Evolutionary conservation across 2,888 invertebrate genomes (phyloP), one percentile per base, ranked within the genome.

Genomic region (Calephelis perditalis): DNA sequence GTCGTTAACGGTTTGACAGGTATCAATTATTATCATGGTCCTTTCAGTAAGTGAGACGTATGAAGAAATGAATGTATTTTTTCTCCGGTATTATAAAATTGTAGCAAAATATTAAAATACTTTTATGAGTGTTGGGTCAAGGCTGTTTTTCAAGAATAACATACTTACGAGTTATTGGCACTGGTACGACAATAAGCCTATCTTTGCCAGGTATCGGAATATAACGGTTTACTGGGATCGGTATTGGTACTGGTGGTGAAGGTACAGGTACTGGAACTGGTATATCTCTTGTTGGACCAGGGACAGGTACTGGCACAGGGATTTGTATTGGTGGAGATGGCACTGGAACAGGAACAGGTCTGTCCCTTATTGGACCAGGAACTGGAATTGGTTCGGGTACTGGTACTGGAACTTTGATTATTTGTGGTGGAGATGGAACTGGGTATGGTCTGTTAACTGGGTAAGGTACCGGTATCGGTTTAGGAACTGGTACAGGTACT

Each of bases 191-290:
- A 7, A 81, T 65, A 7, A 82, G 63, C 64, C 77, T 74, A 55
- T 78, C 77, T 55, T 62, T 70, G 35, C 84, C 84, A 44, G 79
- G 84, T 4, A 84, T 56, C 5, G 76, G 59, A 59, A 83, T 78
- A 70, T 81, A 84, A 56, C 67, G 67, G 44, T 68, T 66, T 11
- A 76, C 70, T 0, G 79, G 77, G 40, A 76, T 68, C 0, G 78
- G 80, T 3, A 86, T 68, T 11, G 66, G 66, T 7, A 76, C 56
- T 1, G 79, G 77, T 4, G 77, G 77, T 1, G 81, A 79, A 6
- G 79, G 79, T 1, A 80, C 70, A 0, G 79, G 79, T 1, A 78
- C 63, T 0, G 79, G 71, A 1, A 70, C 65, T 0, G 74, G 71
- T 0, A 77, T 65, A 26, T 74, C 66, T 7, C 65, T 71, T 5